Base-by-base conservation (phyloP, 2,113 vertebrate species). In the Bambusicola thoracicus region DNA sequence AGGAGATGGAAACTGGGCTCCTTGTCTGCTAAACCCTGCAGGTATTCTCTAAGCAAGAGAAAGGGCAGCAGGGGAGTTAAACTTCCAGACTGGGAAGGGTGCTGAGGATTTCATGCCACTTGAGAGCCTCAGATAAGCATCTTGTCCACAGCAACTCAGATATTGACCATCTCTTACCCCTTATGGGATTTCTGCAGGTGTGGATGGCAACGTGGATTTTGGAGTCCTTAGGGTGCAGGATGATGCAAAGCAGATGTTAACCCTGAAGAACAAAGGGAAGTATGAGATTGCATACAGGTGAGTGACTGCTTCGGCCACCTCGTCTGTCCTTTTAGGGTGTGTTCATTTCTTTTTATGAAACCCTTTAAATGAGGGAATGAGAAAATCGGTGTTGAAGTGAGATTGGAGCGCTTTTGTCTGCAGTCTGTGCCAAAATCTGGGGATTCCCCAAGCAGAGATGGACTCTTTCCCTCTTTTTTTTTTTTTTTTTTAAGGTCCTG, bases 211-310 rank as follows among this genome's bases (percentile, higher is more conserved):
- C 8, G 84, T 99, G 56, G 98, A 99, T 91, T 99, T 99, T 90
- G 99, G 99, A 82, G 94, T 87, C 20, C 83, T 98, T 29, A 98
- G 79, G 90, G 98, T 99, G 48, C 95, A 96, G 95, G 98, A 98
- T 17, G 98, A 98, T 16, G 81, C 63, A 1, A 98, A 98, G 82
- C 96, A 97, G 70, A 89, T 95, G 17, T 93, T 99, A 65, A 98
- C 78, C 38, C 53, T 99, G 94, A 98, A 98, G 96, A 99, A 99
- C 96, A 98, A 97, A 85, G 99, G 99, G 56, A 98, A 98, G 97
- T 98, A 99, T 3, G 97, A 99, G 90, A 98, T 98, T 43, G 86
- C 88, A 2, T 99, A 97, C 98, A 98, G 97, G 99, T 99, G 94
- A 81, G 65, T 80, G 8, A 21, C 48, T n/a, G 29, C 40, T 53